phyloP scores from a whole-genome alignment of 2,888 invertebrate genomes.

The Liopterus haemorrhoidalis region DNA sequence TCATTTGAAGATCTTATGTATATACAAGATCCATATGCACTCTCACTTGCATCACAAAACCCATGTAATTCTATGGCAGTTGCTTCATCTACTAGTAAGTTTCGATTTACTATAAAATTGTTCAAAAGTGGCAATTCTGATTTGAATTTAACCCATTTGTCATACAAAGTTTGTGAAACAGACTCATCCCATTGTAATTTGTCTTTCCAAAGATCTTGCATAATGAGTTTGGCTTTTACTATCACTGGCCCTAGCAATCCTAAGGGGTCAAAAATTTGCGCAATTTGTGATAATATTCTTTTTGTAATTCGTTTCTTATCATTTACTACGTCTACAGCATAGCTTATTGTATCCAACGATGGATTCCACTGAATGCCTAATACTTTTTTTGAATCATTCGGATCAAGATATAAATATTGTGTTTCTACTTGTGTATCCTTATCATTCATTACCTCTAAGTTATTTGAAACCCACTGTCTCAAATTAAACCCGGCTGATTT shows the following conservation, averaged over 20 bases:
- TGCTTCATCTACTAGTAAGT: background rate
- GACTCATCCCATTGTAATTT: constrained; percentile 12
- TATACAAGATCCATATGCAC: background rate
- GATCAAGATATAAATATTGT: too few species aligned
- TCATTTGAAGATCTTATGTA: background rate
- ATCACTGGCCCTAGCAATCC: constrained; percentile 2
- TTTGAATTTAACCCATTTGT: constrained; percentile 4
- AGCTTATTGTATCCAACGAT: constrained; percentile 3
- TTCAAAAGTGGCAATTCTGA: background rate
- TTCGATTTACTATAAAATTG: constrained; percentile 2
- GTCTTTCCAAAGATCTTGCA: constrained; percentile 10
- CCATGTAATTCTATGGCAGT: constrained; percentile 6
- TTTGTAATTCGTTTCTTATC: background rate
- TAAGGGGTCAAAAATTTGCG: constrained; percentile 2
- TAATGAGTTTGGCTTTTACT: constrained; percentile 2
- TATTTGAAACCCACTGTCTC: too few species aligned
- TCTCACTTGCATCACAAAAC: constrained; percentile 7
- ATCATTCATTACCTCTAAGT: too few species aligned
- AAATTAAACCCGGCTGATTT: too few species aligned
- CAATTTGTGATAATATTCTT: constrained; percentile 7
- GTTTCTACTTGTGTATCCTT: too few species aligned
- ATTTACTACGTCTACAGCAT: constrained; percentile 1
- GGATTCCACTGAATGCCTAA: constrained; percentile 6
- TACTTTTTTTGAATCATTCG: too few species aligned
- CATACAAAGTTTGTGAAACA: background rate